phyloP scores from a whole-genome alignment of 1,140 invertebrate species.

The Drosophila subpulchrella region DNA sequence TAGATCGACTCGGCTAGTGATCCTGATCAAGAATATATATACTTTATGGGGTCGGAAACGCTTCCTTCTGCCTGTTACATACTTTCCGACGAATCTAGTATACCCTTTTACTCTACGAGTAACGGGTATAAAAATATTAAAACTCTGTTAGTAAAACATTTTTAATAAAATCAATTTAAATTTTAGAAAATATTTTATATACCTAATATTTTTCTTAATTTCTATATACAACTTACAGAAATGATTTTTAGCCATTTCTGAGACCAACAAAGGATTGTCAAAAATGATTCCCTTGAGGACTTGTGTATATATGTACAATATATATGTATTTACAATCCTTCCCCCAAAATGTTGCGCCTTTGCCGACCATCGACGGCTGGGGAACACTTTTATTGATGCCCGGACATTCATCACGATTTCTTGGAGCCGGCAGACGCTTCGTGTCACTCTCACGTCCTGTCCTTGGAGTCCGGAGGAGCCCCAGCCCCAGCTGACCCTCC shows the following conservation, averaged over 20 bases:
- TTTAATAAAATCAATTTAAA: too few species aligned
- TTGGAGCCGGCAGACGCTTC: constrained; percentile 26
- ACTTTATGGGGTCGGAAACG: too few species aligned
- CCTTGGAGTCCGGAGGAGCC: constrained; percentile 7
- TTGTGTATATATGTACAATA: neutral
- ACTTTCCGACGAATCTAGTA: too few species aligned
- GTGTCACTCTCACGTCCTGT: constrained; percentile 38
- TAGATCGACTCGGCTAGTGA: too few species aligned
- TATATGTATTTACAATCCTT: neutral
- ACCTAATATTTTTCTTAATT: too few species aligned
- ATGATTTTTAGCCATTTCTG: neutral
- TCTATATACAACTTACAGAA: too few species aligned
- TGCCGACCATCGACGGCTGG: constrained; percentile 16
- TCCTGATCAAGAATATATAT: too few species aligned
- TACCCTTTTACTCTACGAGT: too few species aligned
- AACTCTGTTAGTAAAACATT: too few species aligned
- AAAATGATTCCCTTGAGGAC: neutral
- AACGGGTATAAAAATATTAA: too few species aligned
- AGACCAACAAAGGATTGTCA: neutral
- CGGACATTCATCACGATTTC: constrained; percentile 43
- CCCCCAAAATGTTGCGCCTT: neutral
- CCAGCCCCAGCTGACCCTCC: constrained; percentile 5
- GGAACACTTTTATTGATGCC: constrained; percentile 35
- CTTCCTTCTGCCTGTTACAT: too few species aligned
- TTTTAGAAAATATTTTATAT: too few species aligned